Conservation (phyloP, 2,888 invertebrate species). For the Tenthredo notha region DNA sequence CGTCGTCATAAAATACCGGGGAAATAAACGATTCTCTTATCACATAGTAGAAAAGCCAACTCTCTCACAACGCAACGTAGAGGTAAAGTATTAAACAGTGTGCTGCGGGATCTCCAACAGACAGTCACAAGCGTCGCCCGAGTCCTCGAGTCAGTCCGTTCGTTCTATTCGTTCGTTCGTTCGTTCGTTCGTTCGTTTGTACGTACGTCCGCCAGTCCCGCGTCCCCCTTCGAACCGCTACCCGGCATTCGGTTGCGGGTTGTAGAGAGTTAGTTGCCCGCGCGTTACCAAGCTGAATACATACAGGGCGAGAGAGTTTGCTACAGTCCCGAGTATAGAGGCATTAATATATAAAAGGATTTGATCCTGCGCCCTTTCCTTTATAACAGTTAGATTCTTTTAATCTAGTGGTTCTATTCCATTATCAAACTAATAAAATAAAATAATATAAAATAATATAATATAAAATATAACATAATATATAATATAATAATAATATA, state of each 20-base stretch:
- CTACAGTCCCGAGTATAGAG: not conserved
- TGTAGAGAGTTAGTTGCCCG: slow-evolving; percentile 71
- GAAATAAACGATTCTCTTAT: not conserved
- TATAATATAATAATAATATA: not conserved
- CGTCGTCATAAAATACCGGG: not conserved
- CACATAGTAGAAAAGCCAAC: not conserved
- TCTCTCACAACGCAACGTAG: not conserved
- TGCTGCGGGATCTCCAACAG: not conserved
- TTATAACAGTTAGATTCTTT: not conserved
- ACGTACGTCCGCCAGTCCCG: slow-evolving; percentile 25
- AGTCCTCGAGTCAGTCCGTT: not conserved
- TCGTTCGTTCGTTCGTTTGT: not conserved
- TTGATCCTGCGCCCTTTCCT: not conserved
- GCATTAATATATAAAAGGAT: not conserved
- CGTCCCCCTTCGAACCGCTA: slow-evolving; percentile 25
- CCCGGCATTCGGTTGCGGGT: slow-evolving; percentile 55
- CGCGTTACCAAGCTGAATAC: slow-evolving; percentile 75
- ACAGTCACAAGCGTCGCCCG: slow-evolving; percentile 18
- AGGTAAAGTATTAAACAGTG: not conserved
- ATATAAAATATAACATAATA: not conserved
- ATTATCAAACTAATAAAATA: not conserved
- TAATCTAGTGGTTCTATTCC: not conserved
- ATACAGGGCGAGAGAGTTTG: slow-evolving; percentile 58
- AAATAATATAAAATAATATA: not conserved
- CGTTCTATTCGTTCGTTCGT: not conserved